Conservation (phyloP, 2,113 vertebrate species). For the Myiagra hebetior region DNA sequence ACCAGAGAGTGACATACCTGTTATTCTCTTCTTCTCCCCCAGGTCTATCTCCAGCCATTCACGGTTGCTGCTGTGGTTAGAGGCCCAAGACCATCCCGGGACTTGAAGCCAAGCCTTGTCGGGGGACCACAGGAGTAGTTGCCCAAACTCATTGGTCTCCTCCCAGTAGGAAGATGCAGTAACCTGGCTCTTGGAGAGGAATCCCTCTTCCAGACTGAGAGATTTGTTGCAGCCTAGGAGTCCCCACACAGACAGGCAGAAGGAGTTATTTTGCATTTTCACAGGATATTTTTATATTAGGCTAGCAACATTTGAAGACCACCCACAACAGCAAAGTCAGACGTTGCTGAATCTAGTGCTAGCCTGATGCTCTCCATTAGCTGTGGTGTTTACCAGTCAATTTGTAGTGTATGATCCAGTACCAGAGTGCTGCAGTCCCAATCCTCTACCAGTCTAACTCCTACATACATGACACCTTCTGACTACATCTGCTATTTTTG, state of each 20-base stretch:
- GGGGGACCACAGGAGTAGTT: constrained; percentile 66
- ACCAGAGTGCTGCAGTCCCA: background rate
- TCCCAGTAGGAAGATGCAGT: constrained; percentile 75
- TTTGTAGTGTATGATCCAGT: background rate
- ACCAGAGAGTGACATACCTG: constrained; percentile 60
- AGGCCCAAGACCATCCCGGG: constrained; percentile 68
- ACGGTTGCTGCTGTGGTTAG: constrained; percentile 58
- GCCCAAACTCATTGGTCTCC: constrained; percentile 60
- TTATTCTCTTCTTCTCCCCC: constrained; percentile 82
- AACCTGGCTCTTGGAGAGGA: constrained; percentile 57
- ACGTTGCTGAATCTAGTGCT: constrained; percentile 15
- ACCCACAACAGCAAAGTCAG: constrained; percentile 43
- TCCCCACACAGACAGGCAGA: constrained; percentile 11
- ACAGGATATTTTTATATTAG: constrained; percentile 49
- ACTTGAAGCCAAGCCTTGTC: constrained; percentile 63
- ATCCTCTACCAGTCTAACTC: background rate
- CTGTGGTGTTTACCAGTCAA: constrained; percentile 4
- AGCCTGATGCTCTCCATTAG: constrained; percentile 21
- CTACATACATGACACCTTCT: background rate
- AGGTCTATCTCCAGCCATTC: constrained; percentile 83
- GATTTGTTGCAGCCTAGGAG: constrained; percentile 76
- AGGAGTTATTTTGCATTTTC: constrained; percentile 36
- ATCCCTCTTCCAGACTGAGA: constrained; percentile 61
- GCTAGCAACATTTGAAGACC: constrained; percentile 46
- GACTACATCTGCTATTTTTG: constrained; percentile 29